Conservation (phyloP, 2,797 vertebrate genomes). For the Acrossocheilus wenchowensis region DNA sequence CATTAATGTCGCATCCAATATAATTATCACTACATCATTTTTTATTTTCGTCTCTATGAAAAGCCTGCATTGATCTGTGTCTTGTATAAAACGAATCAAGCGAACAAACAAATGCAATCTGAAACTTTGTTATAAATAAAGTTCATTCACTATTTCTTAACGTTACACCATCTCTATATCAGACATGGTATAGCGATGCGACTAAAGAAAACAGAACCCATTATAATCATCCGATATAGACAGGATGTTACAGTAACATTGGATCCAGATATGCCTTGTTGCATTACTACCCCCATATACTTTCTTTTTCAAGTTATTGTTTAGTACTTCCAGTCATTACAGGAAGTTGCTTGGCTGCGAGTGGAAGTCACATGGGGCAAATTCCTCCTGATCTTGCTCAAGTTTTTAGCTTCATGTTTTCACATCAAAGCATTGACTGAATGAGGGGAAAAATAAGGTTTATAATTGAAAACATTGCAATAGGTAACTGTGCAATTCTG, state of each 20-base stretch:
- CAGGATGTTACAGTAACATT: not conserved
- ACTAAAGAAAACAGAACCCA: not conserved
- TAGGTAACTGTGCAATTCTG: not conserved
- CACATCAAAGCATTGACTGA: not conserved
- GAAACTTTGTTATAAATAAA: not conserved
- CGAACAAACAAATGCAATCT: not conserved
- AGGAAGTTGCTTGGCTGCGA: not conserved
- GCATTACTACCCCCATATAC: not conserved
- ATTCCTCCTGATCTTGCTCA: not conserved
- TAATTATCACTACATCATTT: too few species aligned
- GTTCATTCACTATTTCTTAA: not conserved
- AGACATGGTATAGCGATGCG: not conserved
- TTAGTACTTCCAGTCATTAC: not conserved
- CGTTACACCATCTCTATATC: not conserved
- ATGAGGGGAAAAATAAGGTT: not conserved
- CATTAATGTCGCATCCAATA: too few species aligned
- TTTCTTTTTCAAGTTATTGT: not conserved
- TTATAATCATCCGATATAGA: not conserved
- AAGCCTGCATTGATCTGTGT: not conserved
- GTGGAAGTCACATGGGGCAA: not conserved
- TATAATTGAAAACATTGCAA: not conserved
- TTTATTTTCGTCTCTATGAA: too few species aligned
- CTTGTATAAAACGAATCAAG: not conserved
- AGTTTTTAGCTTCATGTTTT: slow-evolving; percentile 2
- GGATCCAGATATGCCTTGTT: not conserved